phyloP scores from a whole-genome alignment of 1,140 invertebrate species.

The Trachymyrmex septentrionalis region DNA sequence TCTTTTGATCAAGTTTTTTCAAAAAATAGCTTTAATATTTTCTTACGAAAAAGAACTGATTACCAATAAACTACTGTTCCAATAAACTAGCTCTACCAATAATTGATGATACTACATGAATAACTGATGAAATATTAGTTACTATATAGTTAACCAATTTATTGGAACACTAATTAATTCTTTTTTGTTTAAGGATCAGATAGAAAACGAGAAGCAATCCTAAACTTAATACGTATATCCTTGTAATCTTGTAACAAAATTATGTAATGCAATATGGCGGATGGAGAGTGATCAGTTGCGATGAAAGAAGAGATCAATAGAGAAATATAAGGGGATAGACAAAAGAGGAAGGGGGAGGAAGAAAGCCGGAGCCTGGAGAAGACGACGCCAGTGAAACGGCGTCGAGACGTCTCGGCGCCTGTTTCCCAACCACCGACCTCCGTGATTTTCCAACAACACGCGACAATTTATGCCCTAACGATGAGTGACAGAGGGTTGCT shows the following conservation, averaged over 20 bases:
- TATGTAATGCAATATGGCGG: neutral
- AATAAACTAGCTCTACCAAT: no score
- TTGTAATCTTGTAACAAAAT: conserved; percentile 31
- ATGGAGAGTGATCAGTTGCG: neutral
- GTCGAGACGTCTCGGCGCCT: conserved; percentile 81
- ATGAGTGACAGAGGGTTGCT: conserved; percentile 57
- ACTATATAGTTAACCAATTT: no score
- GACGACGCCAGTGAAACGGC: conserved; percentile 76
- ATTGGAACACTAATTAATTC: no score
- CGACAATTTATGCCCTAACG: conserved; percentile 67
- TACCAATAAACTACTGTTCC: no score
- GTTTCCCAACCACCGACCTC: conserved; percentile 21
- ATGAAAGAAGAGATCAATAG: conserved; percentile 68
- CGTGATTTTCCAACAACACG: conserved; percentile 78
- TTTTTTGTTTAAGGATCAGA: neutral
- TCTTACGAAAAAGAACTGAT: no score
- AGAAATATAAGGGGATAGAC: conserved; percentile 56
- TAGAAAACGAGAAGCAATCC: neutral
- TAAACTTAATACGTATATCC: neutral
- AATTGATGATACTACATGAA: no score
- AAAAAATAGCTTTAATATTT: neutral
- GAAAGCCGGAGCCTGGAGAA: conserved; percentile 66
- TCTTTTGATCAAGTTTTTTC: neutral
- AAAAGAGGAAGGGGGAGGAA: conserved; percentile 30
- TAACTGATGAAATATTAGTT: no score